These are phyloP conservation scores for Crax fasciolata DNA, from an alignment of 2,797 vertebrate genomes.

Conservation along the genomic window DNA sequence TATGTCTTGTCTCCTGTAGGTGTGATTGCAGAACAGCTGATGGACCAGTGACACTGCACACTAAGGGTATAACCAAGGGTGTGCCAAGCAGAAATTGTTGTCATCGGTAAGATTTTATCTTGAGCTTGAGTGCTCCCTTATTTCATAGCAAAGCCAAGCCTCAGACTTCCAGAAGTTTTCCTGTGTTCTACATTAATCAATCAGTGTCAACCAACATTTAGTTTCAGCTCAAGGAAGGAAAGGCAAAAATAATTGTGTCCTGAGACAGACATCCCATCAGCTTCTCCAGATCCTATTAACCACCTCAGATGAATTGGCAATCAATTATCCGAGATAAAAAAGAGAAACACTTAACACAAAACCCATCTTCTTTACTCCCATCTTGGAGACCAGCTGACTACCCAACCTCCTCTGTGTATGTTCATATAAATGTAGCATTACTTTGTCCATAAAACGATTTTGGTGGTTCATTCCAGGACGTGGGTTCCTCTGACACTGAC, in stretches of 20 bases:
- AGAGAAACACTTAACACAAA: not conserved
- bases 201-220: slow-evolving; percentile 35
- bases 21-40: not conserved
- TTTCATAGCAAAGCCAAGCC: not conserved
- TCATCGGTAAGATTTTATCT: not conserved
- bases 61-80: not conserved
- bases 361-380: not conserved
- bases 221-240: not conserved
- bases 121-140: not conserved
- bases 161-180: not conserved
- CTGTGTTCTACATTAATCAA: not conserved
- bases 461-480: not conserved
- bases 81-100: not conserved
- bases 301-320: slow-evolving; percentile 5
- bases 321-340: slow-evolving; percentile 47
- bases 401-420: not conserved
- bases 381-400: not conserved
- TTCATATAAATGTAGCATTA: not conserved
- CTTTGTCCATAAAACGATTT: not conserved
- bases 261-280: not conserved
- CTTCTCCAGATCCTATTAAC: slow-evolving; percentile 20
- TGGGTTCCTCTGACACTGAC: not conserved
- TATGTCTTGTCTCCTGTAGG: not conserved
- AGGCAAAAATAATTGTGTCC: slow-evolving; percentile 14
- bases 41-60: not conserved